Percentiles rank a stretch among this genome's conserved stretches.
These are phyloP conservation scores for Illadopsis cleaveri DNA, from an alignment of 2,113 vertebrate species.

Conservation along the genomic window DNA sequence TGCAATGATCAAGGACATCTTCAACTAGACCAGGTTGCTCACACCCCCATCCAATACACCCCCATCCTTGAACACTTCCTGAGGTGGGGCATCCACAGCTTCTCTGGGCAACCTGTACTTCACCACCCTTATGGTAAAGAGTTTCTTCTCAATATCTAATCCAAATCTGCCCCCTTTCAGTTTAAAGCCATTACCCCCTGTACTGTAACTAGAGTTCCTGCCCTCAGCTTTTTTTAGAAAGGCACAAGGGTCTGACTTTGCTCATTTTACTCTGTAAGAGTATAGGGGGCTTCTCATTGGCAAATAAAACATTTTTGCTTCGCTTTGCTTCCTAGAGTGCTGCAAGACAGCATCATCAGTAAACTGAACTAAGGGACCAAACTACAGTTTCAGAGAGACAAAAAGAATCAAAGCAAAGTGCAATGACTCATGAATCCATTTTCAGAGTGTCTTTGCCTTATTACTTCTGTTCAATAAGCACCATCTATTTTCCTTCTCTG, in stretches of 20 bases:
- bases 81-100: background rate
- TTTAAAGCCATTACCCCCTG: background rate
- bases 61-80: background rate
- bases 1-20: background rate
- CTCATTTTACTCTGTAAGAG: background rate
- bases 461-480: background rate
- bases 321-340: background rate
- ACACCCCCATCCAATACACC: rapidly evolving
- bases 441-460: background rate
- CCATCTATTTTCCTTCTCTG: background rate
- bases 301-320: background rate
- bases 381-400: background rate
- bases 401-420: background rate
- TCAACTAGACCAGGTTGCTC: background rate
- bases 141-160: background rate
- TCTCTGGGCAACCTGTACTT: background rate
- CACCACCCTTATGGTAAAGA: background rate
- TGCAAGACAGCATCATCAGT: background rate
- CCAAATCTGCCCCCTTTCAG: background rate
- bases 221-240: background rate
- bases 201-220: background rate
- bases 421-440: background rate
- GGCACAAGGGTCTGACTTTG: background rate
- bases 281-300: background rate
- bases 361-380: background rate